Conservation (phyloP, 2,113 vertebrate genomes). For the Centropus bengalensis region DNA sequence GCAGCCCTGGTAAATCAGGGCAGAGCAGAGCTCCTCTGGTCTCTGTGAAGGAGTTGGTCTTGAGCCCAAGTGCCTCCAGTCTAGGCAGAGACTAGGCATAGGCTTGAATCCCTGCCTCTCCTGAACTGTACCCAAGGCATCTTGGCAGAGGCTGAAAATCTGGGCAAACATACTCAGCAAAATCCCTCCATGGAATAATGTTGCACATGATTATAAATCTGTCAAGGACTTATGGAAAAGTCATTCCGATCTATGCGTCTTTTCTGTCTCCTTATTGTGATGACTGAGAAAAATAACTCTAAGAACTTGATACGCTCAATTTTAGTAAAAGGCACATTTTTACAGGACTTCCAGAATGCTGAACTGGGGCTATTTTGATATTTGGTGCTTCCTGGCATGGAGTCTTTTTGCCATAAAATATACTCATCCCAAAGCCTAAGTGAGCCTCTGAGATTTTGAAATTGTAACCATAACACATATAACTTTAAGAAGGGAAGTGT, state of each 20-base stretch:
- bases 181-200: not conserved
- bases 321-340: constrained; percentile 61
- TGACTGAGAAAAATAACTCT: constrained; percentile 48
- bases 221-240: constrained; percentile 40
- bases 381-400: constrained; percentile 38
- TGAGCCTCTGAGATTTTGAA: constrained; percentile 60
- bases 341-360: constrained; percentile 20
- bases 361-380: constrained; percentile 30
- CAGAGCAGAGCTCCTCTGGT: not conserved
- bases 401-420: constrained; percentile 66
- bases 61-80: not conserved
- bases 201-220: constrained; percentile 10
- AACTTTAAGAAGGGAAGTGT: constrained; percentile 23
- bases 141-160: not conserved
- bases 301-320: constrained; percentile 50
- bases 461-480: constrained; percentile 57
- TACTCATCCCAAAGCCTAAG: constrained; percentile 41
- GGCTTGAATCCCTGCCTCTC: not conserved
- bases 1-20: not conserved
- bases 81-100: accelerated
- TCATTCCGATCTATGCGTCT: not conserved
- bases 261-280: constrained; percentile 15
- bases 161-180: not conserved
- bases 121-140: not conserved
- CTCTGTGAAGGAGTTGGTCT: not conserved